Percentiles rank a stretch among this genome's conserved stretches.
phyloP scores from a whole-genome alignment of 1,140 invertebrate species.

The Eulimnadia texana region DNA sequence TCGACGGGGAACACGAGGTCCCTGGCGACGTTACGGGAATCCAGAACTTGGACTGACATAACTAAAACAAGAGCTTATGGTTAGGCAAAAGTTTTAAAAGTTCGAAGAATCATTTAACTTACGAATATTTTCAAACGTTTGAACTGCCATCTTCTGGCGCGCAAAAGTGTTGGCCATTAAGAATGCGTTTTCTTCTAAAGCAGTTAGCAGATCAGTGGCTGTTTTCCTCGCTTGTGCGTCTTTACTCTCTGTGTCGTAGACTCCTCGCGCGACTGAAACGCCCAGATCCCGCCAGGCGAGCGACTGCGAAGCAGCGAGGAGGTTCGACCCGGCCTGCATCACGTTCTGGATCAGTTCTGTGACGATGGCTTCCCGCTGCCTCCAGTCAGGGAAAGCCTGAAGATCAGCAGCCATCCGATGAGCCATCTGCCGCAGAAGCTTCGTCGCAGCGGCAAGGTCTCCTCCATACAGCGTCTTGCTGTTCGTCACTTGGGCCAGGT shows the following conservation, averaged over 20 bases:
- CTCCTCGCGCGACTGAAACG: not conserved
- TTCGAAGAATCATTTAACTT: slow-evolving; percentile 31
- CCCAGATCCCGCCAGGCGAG: slow-evolving; percentile 71
- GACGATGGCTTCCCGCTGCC: slow-evolving; percentile 65
- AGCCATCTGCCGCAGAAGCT: slow-evolving; percentile 73
- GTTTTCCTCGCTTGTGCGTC: slow-evolving; percentile 68
- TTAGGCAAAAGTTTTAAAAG: not conserved
- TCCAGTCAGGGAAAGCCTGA: slow-evolving; percentile 55
- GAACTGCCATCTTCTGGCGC: slow-evolving; percentile 62
- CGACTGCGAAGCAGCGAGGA: slow-evolving; percentile 66
- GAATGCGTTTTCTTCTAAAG: slow-evolving; percentile 81
- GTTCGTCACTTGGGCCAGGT: slow-evolving; percentile 67
- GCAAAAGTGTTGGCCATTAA: slow-evolving; percentile 71
- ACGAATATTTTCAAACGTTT: slow-evolving; percentile 70
- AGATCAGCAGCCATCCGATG: slow-evolving; percentile 49
- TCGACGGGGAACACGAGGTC: slow-evolving; percentile 56
- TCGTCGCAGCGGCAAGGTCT: slow-evolving; percentile 76
- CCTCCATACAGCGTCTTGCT: slow-evolving; percentile 76
- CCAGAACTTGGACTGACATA: slow-evolving; percentile 65
- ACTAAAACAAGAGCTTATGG: slow-evolving; percentile 37
- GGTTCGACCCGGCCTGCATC: slow-evolving; percentile 73
- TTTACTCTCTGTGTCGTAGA: slow-evolving; percentile 27
- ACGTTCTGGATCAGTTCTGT: slow-evolving; percentile 70
- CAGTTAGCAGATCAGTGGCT: slow-evolving; percentile 66
- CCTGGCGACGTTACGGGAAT: slow-evolving; percentile 56